These are phyloP conservation scores for Hypocryptadius cinnamomeus DNA, from an alignment of 2,113 vertebrate genomes.

Conservation along the genomic window DNA sequence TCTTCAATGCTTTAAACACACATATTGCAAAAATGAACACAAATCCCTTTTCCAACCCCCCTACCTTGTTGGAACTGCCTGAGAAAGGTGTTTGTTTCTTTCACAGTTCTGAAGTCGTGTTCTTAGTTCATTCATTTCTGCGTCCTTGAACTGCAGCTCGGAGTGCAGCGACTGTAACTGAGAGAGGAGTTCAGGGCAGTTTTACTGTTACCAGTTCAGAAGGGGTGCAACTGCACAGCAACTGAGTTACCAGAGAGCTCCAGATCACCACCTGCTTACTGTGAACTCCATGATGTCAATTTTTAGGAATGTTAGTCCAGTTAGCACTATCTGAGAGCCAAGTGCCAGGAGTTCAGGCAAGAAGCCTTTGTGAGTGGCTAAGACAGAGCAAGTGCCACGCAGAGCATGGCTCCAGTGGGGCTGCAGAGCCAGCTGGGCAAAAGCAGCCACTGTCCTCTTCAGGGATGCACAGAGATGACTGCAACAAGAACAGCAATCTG, in stretches of 20 bases:
- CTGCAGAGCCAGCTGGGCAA: background rate
- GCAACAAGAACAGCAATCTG: background rate
- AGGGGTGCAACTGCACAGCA: background rate
- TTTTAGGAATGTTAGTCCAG: background rate
- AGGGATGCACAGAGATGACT: background rate
- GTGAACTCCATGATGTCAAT: background rate
- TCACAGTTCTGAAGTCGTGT: constrained; percentile 79
- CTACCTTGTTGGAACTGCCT: constrained; percentile 72
- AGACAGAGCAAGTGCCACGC: background rate
- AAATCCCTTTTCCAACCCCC: background rate
- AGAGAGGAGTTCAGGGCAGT: background rate
- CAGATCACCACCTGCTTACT: background rate
- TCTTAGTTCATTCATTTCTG: constrained; percentile 91
- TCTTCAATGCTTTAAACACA: background rate
- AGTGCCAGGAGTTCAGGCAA: background rate
- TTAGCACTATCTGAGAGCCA: background rate
- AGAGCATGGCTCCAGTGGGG: background rate
- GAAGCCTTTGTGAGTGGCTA: background rate
- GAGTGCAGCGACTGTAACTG: constrained; percentile 89
- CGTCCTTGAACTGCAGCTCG: constrained; percentile 94
- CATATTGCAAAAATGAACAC: background rate
- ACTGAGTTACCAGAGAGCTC: background rate
- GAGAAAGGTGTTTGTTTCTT: constrained; percentile 57
- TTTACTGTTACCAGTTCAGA: background rate
- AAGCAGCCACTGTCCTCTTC: background rate